Base-by-base conservation (phyloP, 2,888 invertebrate genomes). In the Eulithis testata region DNA sequence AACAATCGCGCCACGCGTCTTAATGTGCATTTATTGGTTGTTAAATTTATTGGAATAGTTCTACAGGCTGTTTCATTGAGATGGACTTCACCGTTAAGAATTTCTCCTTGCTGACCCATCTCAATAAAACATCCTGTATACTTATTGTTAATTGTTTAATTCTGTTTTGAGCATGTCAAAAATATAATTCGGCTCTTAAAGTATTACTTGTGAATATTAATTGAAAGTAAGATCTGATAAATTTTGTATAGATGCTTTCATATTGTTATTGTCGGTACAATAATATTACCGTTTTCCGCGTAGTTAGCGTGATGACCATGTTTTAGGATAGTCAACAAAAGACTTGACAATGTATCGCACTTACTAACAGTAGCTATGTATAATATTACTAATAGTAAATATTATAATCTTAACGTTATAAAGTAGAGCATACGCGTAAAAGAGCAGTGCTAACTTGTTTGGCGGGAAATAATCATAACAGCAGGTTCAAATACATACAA, bases 1-100 rank as follows among this genome's bases (percentile, higher is more conserved):
- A 55, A 27, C 50, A 27, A 11, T 45, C 60, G 12, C 59, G 56
- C 37, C 60, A 47, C 52, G 51, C 60, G 63, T 61, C 55, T 40
- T 73, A 80, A 86, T 81, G 81, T 91, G 92, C 92, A 92, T 92
- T 92, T 92, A 84, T 92, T 91, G 89, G 78, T 90, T 91, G 90
- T 92, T 92, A 90, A 87, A 88, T 81, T 71, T 88, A 86, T 84
- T 88, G 84, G 82, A 85, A 21, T 21, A 21, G 21, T 89, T 81
- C 79, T 91, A 87, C 21, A 21, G 21, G 21, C 21, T 21, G 21
- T 21, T 21, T 21, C 21, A 21, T 21, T 21, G 21, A 21, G 2
- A 2, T 21, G 21, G 21, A 21, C 21, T 21, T 21, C 21, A 21
- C 21, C 21, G 21, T 21, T 21, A 1, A 21, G 21, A 21, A 21